Evolutionary conservation across 2,113 vertebrate genomes (phyloP).

Genomic region (Nothobranchius kuhntae): DNA sequence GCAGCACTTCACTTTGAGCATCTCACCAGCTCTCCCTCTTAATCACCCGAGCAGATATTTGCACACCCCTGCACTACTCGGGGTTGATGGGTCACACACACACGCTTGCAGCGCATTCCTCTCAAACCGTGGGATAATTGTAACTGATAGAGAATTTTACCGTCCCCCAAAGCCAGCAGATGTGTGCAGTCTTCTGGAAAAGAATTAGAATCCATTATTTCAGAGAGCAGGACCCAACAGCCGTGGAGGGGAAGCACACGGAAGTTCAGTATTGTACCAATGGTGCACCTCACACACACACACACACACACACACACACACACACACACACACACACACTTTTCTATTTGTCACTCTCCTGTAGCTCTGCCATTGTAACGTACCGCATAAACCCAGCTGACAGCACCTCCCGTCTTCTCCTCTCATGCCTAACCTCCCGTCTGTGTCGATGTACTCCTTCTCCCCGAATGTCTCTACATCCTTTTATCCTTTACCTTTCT

Average conservation of each 20-base stretch:
- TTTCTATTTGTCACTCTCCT: not conserved
- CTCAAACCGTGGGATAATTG: slow-evolving; percentile 58
- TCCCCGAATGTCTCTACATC: slow-evolving; percentile 3
- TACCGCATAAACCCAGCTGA: not conserved
- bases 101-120: slow-evolving; percentile 33
- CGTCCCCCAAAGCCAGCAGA: slow-evolving; percentile 67
- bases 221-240: slow-evolving; percentile 40
- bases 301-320: too few species aligned
- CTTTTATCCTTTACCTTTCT: slow-evolving; percentile 11
- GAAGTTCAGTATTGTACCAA: slow-evolving; percentile 21
- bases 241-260: slow-evolving; percentile 15
- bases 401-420: not conserved
- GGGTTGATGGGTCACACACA: slow-evolving; percentile 46
- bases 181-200: slow-evolving; percentile 70
- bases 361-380: not conserved
- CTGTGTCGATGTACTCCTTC: not conserved
- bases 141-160: slow-evolving; percentile 70
- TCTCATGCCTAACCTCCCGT: not conserved
- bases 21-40: slow-evolving; percentile 21
- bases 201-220: slow-evolving; percentile 73
- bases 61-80: slow-evolving; percentile 24
- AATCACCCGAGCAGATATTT: slow-evolving; percentile 18
- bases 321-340: not conserved
- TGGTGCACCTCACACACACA: slow-evolving; percentile 14
- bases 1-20: slow-evolving; percentile 35